Evolutionary conservation across 2,888 invertebrate species (phyloP), one percentile per base, ranked within the genome.

Genomic region (Cheilosia pagana): DNA sequence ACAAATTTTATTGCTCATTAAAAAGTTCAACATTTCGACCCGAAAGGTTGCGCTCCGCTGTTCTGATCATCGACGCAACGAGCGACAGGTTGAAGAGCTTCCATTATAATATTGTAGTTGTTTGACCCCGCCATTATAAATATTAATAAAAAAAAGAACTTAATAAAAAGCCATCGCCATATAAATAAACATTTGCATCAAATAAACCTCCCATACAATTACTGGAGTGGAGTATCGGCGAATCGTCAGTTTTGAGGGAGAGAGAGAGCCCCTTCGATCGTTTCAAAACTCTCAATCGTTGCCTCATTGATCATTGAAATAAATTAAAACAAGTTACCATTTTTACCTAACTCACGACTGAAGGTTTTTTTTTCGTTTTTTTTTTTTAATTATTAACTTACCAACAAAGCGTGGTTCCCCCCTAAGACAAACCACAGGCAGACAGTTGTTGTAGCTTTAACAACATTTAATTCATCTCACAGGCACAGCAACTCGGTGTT

Each of bases 261-360:
- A 28, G 16, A 10, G 50, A 25, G 16, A 50, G 62, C 39, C 35
- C 28, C 60, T 52, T 19, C 10, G 52, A 50, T 45, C 53, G 41
- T 75, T 75, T 75, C 75, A 48, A 75, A 48, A 39, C 78, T 62
- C 63, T 68, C 67, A 71, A 79, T 79, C 70, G 59, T 83, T 70
- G 83, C 79, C 63, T 78, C 63, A 79, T 79, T 74, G 79, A 79
- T 83, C 63, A 74, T 63, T 74, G 67, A 72, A 71, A 76, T 60
- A 67, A 68, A 59, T 77, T 59, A 50, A 72, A 83, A 78, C 83
- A 70, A 78, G 78, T 78, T 78, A 79, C 68, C 70, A 79, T 79
- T 74, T 72, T 74, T 72, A 72, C 65, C 82, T 48, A 72, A 78
- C 82, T 78, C 55, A 50, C 72, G 57, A 75, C 39, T 19, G 55